phyloP scores from a whole-genome alignment of 2,888 invertebrate species.

The Caenorhabditis virilis region DNA sequence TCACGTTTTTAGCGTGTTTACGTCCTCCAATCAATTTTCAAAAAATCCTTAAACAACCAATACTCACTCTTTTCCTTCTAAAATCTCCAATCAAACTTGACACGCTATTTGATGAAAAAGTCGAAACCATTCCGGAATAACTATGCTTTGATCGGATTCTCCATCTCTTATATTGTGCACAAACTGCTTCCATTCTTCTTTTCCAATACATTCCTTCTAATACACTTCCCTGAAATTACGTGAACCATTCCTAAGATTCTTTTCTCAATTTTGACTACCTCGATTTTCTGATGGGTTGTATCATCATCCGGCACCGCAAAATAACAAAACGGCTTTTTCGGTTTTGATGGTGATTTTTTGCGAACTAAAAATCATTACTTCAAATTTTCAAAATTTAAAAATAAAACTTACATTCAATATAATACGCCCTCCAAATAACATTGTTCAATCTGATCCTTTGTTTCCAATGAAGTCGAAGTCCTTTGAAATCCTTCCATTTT shows the following conservation, averaged over 20 bases:
- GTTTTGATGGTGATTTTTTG: conserved; percentile 35
- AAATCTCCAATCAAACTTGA: conserved; percentile 22
- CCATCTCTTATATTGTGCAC: conserved; percentile 99
- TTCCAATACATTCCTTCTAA: conserved; percentile 99
- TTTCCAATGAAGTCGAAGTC: conserved; percentile 93
- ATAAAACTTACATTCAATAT: conserved; percentile 82
- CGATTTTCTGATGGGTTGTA: conserved; percentile 65
- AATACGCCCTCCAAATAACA: conserved; percentile 99
- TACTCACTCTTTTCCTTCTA: conserved; percentile 22
- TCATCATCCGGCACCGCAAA: conserved; percentile 69
- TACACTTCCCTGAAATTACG: conserved; percentile 82
- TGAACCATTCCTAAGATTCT: background rate
- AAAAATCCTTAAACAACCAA: background rate
- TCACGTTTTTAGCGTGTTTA: too few species aligned
- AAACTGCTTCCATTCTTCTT: conserved; percentile 89
- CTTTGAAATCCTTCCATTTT: conserved; percentile 99
- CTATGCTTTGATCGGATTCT: conserved; percentile 71
- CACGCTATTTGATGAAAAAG: conserved; percentile 22
- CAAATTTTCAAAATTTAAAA: background rate
- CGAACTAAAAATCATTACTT: conserved; percentile 39
- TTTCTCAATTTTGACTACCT: conserved; percentile 31
- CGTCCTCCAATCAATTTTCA: too few species aligned
- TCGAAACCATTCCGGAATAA: conserved; percentile 14
- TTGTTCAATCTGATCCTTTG: conserved; percentile 99
- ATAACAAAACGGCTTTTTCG: conserved; percentile 67